Evolutionary conservation across 2,797 vertebrate species (phyloP).

Genomic region (Ctenochaetus hawaiiensis): DNA sequence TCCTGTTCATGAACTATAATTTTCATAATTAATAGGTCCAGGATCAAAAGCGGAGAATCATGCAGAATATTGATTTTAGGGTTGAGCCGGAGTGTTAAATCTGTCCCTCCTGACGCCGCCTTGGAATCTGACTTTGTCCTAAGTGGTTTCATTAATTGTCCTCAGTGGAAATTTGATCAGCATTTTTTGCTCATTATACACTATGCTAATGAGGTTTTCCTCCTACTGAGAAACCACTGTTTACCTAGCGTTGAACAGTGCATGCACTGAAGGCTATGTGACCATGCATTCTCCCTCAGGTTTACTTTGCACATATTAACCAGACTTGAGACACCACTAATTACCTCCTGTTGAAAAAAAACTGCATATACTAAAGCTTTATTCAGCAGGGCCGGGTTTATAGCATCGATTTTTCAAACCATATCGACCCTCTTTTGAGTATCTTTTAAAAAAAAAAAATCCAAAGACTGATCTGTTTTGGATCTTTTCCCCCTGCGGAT

Average conservation of each 20-base stretch:
- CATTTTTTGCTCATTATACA: constrained; percentile 15
- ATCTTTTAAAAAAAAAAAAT: too few relatives aligned
- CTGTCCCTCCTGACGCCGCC: constrained; percentile 2
- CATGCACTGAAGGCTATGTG: constrained; percentile 11
- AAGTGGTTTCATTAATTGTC: constrained; percentile 43
- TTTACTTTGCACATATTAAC: constrained; percentile 2
- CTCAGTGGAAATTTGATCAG: constrained; percentile 39
- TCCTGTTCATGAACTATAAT: not conserved
- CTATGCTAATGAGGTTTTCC: constrained; percentile 29
- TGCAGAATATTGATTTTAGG: constrained; percentile 28
- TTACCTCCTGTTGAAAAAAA: not conserved
- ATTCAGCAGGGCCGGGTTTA: not conserved
- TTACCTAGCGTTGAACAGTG: constrained; percentile 12
- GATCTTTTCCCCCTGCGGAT: too few relatives aligned
- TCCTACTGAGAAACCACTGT: constrained; percentile 12
- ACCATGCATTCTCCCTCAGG: constrained; percentile 17
- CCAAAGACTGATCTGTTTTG: too few relatives aligned
- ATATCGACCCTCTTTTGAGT: too few relatives aligned
- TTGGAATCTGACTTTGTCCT: constrained; percentile 24
- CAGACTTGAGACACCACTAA: not conserved
- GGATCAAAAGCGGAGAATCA: constrained; percentile 14
- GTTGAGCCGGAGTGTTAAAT: constrained; percentile 1
- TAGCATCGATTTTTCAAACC: too few relatives aligned
- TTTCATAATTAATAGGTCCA: constrained; percentile 1
- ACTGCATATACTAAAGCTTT: not conserved